Percentiles rank a stretch among this genome's conserved stretches.
phyloP scores from a whole-genome alignment of 2,113 vertebrate species.

The Okapia johnstoni region DNA sequence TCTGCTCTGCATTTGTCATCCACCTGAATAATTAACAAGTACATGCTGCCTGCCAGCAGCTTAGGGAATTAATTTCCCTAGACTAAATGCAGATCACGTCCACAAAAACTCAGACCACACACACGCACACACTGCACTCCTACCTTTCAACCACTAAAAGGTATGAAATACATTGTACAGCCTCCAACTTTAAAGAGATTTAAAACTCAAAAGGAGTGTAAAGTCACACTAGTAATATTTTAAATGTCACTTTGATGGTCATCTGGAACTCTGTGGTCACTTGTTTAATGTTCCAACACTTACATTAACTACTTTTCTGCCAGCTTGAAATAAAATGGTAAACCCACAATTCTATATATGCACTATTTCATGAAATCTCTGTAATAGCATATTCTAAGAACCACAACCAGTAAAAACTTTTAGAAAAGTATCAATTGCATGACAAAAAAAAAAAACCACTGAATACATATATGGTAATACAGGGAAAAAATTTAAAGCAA shows the following conservation, averaged over 20 bases:
- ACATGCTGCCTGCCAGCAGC: conserved; percentile 89
- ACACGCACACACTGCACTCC: conserved; percentile 79
- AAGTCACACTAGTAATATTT: conserved; percentile 12
- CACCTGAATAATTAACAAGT: conserved; percentile 91
- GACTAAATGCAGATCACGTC: conserved; percentile 84
- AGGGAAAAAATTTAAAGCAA: not conserved
- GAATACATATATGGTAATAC: not conserved
- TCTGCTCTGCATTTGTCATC: conserved; percentile 90
- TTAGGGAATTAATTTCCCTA: conserved; percentile 86
- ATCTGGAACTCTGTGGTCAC: not conserved
- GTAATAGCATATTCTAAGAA: not conserved
- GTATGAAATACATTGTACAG: conserved; percentile 57
- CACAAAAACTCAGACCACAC: conserved; percentile 82
- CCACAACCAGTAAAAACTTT: not conserved
- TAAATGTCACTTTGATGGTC: not conserved
- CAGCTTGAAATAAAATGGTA: conserved; percentile 21
- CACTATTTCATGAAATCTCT: not conserved
- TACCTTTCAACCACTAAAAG: conserved; percentile 74
- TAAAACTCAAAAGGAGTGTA: conserved; percentile 54
- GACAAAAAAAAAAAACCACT: not conserved
- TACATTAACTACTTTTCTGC: not conserved
- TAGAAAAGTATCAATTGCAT: not conserved
- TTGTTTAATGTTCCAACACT: not conserved
- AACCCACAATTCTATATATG: not conserved
- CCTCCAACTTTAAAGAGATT: conserved; percentile 30